Evolutionary conservation across 1,140 invertebrate species (phyloP), one percentile per base, ranked within the genome.

Genomic region (Pseudomyrmex pallidus): DNA sequence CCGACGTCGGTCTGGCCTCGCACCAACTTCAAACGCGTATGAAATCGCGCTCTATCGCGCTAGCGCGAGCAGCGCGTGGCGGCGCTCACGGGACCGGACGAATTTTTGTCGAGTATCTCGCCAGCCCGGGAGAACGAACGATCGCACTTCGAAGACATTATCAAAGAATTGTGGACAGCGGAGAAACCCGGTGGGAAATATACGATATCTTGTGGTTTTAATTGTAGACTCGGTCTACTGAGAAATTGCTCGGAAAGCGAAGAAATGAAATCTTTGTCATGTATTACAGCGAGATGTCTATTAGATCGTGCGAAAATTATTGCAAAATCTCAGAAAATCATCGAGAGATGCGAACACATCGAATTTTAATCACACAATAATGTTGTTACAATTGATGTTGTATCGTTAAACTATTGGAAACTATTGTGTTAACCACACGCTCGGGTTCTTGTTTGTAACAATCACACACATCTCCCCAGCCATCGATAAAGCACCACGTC

Each of bases 1-100:
- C 88, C 90, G 88, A 91, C 84, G 88, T 90, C 86, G 90, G 90
- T 90, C 92, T 92, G 91, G 90, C 91, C 91, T 91, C 83, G 86
- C 85, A 91, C 90, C 91, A 90, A 92, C 91, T 92, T 92, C 91
- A 92, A 93, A 92, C 90, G 91, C 89, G 90, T 92, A 92, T 92
- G 90, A 92, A 92, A 91, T 92, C 89, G 91, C 83, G 85, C 88
- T 35, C 35, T 87, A 89, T 89, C 88, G 85, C 77, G 76, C 86
- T 66, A 85, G 82, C 77, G 82, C 77, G 67, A 74, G 56, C 72
- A 87, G 82, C 82, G 87, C 88, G 88, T 87, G 87, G 87, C 74
- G 44, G 73, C 74, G 68, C 76, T 83, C 82, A 80, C 74, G 85
- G 64, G 54, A 82, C 50, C 87, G 84, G 54, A 74, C 70, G 70